These are phyloP conservation scores for Presbytis comata DNA, from an alignment of 2,797 vertebrate species.

Conservation along the genomic window DNA sequence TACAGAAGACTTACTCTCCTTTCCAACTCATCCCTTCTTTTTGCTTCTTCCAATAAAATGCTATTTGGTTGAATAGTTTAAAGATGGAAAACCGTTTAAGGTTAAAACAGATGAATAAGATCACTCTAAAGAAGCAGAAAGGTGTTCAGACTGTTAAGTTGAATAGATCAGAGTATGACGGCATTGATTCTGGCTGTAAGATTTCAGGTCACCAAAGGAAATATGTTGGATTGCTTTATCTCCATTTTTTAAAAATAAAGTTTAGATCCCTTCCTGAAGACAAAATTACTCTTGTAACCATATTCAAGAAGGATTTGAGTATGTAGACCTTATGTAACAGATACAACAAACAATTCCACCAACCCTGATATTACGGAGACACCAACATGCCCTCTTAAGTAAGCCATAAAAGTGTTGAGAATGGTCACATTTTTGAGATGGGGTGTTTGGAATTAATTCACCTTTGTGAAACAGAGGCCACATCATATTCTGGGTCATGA, in stretches of 20 bases:
- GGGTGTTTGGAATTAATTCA: not conserved
- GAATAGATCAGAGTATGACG: not conserved
- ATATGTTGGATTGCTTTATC: not conserved
- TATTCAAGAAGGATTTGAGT: not conserved
- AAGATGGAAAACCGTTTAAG: not conserved
- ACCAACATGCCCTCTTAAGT: not conserved
- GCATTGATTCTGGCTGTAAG: not conserved
- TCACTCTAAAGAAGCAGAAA: not conserved
- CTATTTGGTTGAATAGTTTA: not conserved
- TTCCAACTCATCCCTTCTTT: not conserved
- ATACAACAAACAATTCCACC: not conserved
- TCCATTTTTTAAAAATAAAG: not conserved
- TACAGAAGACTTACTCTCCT: not conserved
- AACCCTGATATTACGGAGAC: not conserved
- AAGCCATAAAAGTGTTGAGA: not conserved
- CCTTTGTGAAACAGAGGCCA: not conserved
- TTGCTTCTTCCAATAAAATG: not conserved
- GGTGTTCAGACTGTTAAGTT: not conserved
- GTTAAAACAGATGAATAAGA: not conserved
- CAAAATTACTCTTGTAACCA: slow-evolving; percentile 9
- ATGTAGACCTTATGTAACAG: not conserved
- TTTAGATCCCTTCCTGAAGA: not conserved
- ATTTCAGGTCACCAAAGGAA: not conserved
- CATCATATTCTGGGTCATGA: not conserved
- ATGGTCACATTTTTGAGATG: not conserved